These are phyloP conservation scores for Drosophila mauritiana DNA, from an alignment of 1,140 invertebrate species.

Conservation along the genomic window DNA sequence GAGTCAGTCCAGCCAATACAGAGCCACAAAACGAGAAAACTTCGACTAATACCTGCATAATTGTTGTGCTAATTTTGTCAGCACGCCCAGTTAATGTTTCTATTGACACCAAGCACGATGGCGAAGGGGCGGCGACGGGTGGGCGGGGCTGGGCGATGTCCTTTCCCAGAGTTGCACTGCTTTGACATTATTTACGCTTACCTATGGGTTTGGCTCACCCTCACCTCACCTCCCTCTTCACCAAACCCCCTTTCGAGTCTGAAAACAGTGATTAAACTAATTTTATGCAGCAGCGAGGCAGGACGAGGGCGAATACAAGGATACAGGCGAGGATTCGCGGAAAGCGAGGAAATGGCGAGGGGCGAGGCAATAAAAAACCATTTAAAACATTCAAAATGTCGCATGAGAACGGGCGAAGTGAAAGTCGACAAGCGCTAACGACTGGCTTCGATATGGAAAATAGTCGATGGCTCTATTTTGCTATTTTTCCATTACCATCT, in stretches of 20 bases:
- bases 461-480: slow-evolving; percentile 27
- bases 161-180: slow-evolving; percentile 60
- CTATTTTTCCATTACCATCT: slow-evolving; percentile 24
- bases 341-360: slow-evolving; percentile 20
- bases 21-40: slow-evolving; percentile 45
- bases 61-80: slow-evolving; percentile 79
- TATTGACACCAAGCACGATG: slow-evolving; percentile 65
- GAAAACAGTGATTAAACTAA: slow-evolving; percentile 83
- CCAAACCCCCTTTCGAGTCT: slow-evolving; percentile 24
- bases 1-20: slow-evolving; percentile 10
- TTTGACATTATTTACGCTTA: slow-evolving; percentile 82
- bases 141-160: slow-evolving; percentile 6
- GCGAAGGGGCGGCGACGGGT: neutral
- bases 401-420: slow-evolving; percentile 59
- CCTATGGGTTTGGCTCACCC: slow-evolving; percentile 67
- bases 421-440: slow-evolving; percentile 57
- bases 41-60: slow-evolving; percentile 75
- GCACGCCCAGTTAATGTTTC: slow-evolving; percentile 81
- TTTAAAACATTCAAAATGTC: slow-evolving; percentile 83
- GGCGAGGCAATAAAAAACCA: slow-evolving; percentile 70
- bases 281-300: slow-evolving; percentile 68
- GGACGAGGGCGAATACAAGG: slow-evolving; percentile 44
- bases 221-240: slow-evolving; percentile 15
- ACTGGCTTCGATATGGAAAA: slow-evolving; percentile 60
- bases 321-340: slow-evolving; percentile 18